Base-by-base conservation (phyloP, 2,113 vertebrate genomes). In the Trachemys scripta region DNA sequence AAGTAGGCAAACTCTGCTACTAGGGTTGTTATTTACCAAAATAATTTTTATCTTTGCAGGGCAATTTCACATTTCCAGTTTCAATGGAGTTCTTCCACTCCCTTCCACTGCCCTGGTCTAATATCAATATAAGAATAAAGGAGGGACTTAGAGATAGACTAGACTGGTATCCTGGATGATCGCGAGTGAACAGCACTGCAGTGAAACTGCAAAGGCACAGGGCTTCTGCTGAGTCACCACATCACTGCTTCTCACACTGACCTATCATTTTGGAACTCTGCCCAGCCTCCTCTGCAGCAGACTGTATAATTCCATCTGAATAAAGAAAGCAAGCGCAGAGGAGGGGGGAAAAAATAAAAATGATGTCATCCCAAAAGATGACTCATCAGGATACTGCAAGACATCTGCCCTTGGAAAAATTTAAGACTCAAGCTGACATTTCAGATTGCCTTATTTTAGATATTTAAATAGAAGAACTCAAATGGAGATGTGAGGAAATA, bases 151-250 rank as follows among this genome's bases (percentile, higher is more conserved):
- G 49, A 84, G 69, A 87, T 72, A 91, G 62, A 5, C 12, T 59
- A 82, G 45, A 38, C 72, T 72, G 76, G 13, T 83, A 24, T 92
- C 25, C 11, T 0, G 53, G 42, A 75, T 54, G 81, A 88, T 22
- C 80, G n/a, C 2, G 27, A 84, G 80, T 4, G 49, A 96, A 82
- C 1, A 2, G 69, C 75, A 57, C 94, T 92, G 91, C 84, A 85
- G 80, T 85, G 76, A 42, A 75, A 50, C 85, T 16, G 5, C 93
- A 93, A 84, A 93, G 95, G 80, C 62, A 76, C 49, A 8, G 47
- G 5, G 65, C 85, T 92, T 94, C 80, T 98, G 97, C 96, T 96
- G 97, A 98, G 84, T 98, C 96, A 97, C 79, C 53, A 91, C 90
- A 81, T 95, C 92, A 2, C 50, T 96, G 92, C 85, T 97, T 90